phyloP scores from a whole-genome alignment of 2,113 vertebrate species.

The Morone saxatilis region DNA sequence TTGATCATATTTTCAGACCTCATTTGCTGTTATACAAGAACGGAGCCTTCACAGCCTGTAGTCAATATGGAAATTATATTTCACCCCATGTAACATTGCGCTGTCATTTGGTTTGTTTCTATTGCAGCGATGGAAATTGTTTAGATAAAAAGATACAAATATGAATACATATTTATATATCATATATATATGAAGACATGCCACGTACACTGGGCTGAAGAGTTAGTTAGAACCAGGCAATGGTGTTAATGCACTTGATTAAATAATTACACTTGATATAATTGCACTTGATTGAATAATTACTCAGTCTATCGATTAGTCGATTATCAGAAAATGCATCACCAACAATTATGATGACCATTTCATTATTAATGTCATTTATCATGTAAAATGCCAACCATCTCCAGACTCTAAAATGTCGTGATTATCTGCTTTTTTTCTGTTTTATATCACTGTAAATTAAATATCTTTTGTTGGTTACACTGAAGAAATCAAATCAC shows the following conservation, averaged over 20 bases:
- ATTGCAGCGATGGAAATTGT: background rate
- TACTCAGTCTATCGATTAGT: background rate
- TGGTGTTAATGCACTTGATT: background rate
- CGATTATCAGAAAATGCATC: background rate
- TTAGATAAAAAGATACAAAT: background rate
- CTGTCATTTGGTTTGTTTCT: background rate
- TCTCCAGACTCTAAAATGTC: no score
- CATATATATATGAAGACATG: background rate
- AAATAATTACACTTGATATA: background rate
- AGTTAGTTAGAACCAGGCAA: background rate
- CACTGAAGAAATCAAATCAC: no score
- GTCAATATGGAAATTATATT: slow-evolving; percentile 29
- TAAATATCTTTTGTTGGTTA: no score
- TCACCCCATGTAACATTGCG: background rate
- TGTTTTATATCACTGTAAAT: no score
- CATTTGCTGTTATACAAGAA: background rate
- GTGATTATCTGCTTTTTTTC: no score
- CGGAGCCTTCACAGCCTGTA: background rate
- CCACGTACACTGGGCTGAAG: background rate
- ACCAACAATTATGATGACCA: background rate
- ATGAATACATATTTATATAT: background rate
- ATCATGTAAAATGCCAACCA: background rate
- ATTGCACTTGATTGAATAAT: background rate
- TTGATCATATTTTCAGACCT: background rate
- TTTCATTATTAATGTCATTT: background rate